phyloP scores from a whole-genome alignment of 2,113 vertebrate species.

The Antechinus stuartii region DNA sequence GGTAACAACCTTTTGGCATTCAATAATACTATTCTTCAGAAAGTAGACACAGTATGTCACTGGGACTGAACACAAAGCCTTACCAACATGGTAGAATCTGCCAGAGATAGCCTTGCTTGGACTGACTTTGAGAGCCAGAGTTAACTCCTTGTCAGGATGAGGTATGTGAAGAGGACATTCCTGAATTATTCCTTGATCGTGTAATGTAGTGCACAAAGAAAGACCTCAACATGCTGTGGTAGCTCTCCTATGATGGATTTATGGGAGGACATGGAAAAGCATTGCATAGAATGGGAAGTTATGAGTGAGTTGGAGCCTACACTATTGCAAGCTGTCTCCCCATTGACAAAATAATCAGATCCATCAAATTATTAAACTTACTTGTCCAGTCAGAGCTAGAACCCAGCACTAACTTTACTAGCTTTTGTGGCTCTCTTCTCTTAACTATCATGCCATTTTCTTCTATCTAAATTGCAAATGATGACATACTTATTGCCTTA shows the following conservation, averaged over 20 bases:
- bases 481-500: conserved; percentile 64
- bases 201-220: background rate
- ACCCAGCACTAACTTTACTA: background rate
- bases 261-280: background rate
- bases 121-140: background rate
- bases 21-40: background rate
- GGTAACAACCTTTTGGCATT: background rate
- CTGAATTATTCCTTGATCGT: background rate
- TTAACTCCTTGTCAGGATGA: background rate
- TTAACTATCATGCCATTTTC: background rate
- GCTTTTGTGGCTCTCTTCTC: background rate
- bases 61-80: background rate
- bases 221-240: background rate
- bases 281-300: background rate
- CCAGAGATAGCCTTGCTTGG: background rate
- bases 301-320: background rate
- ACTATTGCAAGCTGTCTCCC: background rate
- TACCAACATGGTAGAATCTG: background rate
- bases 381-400: background rate
- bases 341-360: background rate
- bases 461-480: conserved; percentile 47
- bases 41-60: background rate
- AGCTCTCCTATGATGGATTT: background rate
- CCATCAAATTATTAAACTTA: background rate
- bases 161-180: background rate